A percentile compares a stretch with the other conserved stretches of the same genome.
These are phyloP conservation scores for Mimas tiliae DNA, from an alignment of 2,888 invertebrate species.

Conservation along the genomic window DNA sequence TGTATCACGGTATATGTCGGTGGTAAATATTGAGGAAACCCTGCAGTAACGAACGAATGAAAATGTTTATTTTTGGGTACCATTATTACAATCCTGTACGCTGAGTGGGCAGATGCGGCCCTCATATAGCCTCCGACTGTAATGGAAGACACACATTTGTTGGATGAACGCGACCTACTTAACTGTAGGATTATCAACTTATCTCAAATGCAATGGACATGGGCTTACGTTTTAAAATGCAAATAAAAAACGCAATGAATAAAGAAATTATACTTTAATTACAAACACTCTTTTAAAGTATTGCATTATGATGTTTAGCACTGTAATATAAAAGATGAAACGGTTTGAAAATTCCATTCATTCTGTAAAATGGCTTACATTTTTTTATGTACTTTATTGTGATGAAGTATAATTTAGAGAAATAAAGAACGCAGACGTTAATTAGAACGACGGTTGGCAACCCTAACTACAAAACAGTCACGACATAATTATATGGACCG, in stretches of 20 bases:
- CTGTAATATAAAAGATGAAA: background rate
- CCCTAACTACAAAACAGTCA: background rate
- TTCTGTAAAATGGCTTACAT: too few species aligned
- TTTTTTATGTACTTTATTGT: too few species aligned
- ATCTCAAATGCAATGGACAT: background rate
- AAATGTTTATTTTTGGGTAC: background rate
- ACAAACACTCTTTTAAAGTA: too few species aligned
- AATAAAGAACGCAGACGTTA: too few species aligned
- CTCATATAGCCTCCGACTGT: background rate
- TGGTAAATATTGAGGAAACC: background rate
- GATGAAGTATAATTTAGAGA: too few species aligned
- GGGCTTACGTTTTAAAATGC: background rate
- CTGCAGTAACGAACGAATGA: background rate
- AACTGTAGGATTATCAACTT: background rate
- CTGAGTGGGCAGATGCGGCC: background rate
- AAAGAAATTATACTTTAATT: background rate
- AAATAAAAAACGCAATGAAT: background rate
- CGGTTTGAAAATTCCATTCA: background rate
- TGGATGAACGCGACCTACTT: background rate
- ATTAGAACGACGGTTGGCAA: background rate
- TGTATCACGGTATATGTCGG: too few species aligned
- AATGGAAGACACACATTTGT: conserved; percentile 4
- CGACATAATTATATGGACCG: background rate
- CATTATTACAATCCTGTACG: background rate
- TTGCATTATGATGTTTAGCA: background rate